These are phyloP conservation scores for Tragelaphus oryx DNA, from an alignment of 2,797 vertebrate genomes.

Conservation along the genomic window DNA sequence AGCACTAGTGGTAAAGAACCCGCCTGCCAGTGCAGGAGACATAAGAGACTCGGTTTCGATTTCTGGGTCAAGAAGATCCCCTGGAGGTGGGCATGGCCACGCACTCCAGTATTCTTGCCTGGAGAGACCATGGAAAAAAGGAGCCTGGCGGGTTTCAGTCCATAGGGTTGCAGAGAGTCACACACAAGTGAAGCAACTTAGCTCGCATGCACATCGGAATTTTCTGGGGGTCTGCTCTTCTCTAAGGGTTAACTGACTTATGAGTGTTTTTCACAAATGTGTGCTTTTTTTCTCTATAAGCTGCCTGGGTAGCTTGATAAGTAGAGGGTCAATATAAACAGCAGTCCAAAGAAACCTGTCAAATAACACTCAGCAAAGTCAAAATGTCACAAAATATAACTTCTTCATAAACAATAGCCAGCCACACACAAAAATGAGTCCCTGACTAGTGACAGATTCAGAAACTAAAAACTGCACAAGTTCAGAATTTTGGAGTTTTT, in stretches of 20 bases:
- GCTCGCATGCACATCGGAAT: fast-evolving
- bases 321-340: conserved; percentile 53
- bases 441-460: conserved; percentile 42
- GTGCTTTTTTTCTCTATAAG: neutral
- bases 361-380: conserved; percentile 59
- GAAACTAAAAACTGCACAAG: conserved; percentile 39
- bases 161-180: neutral
- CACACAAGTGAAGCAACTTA: neutral
- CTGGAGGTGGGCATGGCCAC: neutral
- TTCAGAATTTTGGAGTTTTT: conserved; percentile 68
- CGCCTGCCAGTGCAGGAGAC: neutral
- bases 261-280: conserved; percentile 60
- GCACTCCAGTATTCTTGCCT: neutral
- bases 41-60: neutral
- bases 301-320: conserved; percentile 67
- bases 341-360: conserved; percentile 67
- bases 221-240: neutral
- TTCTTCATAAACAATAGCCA: conserved; percentile 66
- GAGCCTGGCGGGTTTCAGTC: neutral
- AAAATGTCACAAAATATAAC: conserved; percentile 64
- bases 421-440: neutral
- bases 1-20: neutral
- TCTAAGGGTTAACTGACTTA: neutral
- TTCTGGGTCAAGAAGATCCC: neutral
- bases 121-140: neutral